Evolutionary conservation across 2,113 vertebrate genomes (phyloP).

Genomic region (Myiozetetes cayanensis): DNA sequence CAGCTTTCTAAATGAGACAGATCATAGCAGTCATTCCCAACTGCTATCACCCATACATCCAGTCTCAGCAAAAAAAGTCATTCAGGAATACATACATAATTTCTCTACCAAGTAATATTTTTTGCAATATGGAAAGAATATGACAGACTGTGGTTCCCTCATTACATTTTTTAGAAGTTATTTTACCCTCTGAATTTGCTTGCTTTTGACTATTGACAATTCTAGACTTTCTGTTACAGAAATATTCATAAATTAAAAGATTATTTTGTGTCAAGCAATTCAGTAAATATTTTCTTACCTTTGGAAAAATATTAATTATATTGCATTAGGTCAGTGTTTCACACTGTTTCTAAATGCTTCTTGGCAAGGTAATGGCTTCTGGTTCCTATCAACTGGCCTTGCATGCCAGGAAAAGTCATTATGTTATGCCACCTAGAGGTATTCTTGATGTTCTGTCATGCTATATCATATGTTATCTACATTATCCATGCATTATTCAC

Average conservation of each 20-base stretch:
- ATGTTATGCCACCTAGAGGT: slow-evolving; percentile 4
- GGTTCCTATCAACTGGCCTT: not conserved
- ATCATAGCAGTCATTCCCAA: not conserved
- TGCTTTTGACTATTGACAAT: not conserved
- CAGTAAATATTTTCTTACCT: not conserved
- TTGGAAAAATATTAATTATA: not conserved
- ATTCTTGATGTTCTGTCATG: not conserved
- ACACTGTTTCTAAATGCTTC: not conserved
- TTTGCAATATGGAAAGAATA: not conserved
- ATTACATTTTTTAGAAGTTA: not conserved
- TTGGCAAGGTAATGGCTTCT: not conserved
- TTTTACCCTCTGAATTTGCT: not conserved
- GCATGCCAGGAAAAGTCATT: not conserved
- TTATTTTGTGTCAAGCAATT: not conserved
- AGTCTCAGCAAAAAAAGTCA: not conserved
- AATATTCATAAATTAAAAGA: not conserved
- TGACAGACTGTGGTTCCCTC: not conserved
- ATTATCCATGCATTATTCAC: not conserved
- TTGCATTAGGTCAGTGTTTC: not conserved
- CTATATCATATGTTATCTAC: not conserved
- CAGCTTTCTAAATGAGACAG: not conserved
- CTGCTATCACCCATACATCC: not conserved
- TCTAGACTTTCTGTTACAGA: not conserved
- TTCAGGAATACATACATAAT: not conserved
- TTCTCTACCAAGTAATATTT: not conserved